phyloP scores from a whole-genome alignment of 2,888 invertebrate species.

The Drosophila robusta region DNA sequence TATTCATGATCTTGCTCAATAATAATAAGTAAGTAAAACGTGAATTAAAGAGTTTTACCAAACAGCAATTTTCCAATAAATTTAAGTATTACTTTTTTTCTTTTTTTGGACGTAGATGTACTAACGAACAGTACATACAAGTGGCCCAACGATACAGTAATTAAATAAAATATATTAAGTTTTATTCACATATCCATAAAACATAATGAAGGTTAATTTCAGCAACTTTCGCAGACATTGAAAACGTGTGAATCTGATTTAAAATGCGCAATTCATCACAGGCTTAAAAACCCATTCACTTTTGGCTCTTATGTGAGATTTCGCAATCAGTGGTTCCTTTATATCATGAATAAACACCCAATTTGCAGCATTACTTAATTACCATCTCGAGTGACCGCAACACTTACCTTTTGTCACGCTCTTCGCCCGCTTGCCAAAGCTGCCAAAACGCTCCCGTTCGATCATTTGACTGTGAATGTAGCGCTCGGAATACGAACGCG shows the following conservation, averaged over 20 bases:
- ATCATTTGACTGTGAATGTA: conserved; percentile 86
- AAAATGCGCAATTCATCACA: conserved; percentile 11
- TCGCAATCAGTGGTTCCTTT: background rate
- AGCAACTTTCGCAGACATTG: background rate
- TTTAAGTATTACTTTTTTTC: too few relatives aligned
- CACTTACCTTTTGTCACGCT: conserved; percentile 78
- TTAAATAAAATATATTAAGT: background rate
- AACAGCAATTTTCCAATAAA: too few relatives aligned
- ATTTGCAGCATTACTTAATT: background rate
- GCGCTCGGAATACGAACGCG: conserved; percentile 88
- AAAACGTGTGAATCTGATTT: conserved; percentile 8
- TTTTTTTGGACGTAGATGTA: too few relatives aligned
- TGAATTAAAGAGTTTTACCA: too few relatives aligned
- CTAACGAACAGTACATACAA: too few relatives aligned
- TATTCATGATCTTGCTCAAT: too few relatives aligned
- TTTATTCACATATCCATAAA: background rate
- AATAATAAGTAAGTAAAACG: too few relatives aligned
- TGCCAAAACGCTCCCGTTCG: conserved; percentile 89
- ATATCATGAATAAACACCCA: background rate
- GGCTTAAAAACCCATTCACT: background rate
- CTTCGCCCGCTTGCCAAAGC: conserved; percentile 88
- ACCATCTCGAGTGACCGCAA: conserved; percentile 7
- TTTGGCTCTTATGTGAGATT: background rate
- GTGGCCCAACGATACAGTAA: too few relatives aligned
- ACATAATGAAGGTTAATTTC: background rate